phyloP scores from a whole-genome alignment of 2,797 vertebrate species.

The Eutrigla gurnardus region DNA sequence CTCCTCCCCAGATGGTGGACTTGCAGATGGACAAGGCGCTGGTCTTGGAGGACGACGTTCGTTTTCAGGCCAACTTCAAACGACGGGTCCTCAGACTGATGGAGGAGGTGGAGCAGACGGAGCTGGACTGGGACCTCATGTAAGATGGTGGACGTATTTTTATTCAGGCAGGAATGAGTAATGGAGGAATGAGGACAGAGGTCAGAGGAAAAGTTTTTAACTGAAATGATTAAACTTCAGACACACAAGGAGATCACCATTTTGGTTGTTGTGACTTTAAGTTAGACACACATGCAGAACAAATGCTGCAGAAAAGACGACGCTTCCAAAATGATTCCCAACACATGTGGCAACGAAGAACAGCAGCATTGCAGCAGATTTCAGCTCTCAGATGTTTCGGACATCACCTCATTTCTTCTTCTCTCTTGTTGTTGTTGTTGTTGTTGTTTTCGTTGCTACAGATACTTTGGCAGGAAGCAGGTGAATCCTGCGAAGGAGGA shows the following conservation, averaged over 20 bases:
- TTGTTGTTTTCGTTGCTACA: slow-evolving; percentile 56
- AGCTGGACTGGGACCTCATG: slow-evolving; percentile 95
- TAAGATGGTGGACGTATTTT: slow-evolving; percentile 69
- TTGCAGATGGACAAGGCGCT: slow-evolving; percentile 86
- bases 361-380: neutral
- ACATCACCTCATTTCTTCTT: neutral
- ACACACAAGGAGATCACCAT: too few species aligned
- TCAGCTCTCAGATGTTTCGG: slow-evolving; percentile 3
- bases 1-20: slow-evolving; percentile 85
- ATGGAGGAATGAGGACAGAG: neutral
- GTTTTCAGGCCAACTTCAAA: slow-evolving; percentile 93
- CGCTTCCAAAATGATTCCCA: neutral
- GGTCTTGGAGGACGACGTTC: slow-evolving; percentile 93
- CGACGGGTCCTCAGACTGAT: slow-evolving; percentile 86
- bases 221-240: slow-evolving; percentile 1
- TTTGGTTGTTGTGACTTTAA: too few species aligned
- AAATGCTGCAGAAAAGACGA: slow-evolving; percentile 18
- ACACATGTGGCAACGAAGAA: neutral
- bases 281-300: slow-evolving; percentile 32
- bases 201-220: slow-evolving; percentile 14
- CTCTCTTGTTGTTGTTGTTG: neutral
- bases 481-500: slow-evolving; percentile 89
- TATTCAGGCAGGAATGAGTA: neutral
- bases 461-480: slow-evolving; percentile 96
- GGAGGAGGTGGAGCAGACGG: slow-evolving; percentile 86